phyloP scores from a whole-genome alignment of 2,888 invertebrate genomes.

The Clepsis dumicolana region DNA sequence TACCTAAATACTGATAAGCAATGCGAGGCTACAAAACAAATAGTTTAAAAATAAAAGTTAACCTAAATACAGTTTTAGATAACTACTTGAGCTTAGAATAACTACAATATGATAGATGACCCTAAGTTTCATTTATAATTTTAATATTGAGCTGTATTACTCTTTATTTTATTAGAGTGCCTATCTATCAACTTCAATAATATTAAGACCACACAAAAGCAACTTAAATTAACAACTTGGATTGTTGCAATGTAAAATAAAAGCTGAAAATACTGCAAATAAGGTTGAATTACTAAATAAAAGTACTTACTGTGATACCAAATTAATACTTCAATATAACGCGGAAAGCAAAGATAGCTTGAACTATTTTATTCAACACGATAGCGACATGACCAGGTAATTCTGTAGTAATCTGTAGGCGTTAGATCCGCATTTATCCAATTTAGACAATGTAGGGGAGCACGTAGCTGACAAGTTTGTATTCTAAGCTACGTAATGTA shows the following conservation, averaged over 20 bases:
- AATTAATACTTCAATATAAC: neutral
- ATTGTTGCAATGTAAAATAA: no score
- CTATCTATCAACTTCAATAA: no score
- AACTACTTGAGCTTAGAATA: neutral
- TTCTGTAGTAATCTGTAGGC: constrained; percentile 24
- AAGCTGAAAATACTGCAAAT: no score
- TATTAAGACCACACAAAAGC: no score
- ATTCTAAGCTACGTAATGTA: neutral
- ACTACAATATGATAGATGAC: neutral
- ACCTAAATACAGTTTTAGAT: neutral
- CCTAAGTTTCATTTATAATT: no score
- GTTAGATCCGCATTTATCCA: constrained; percentile 38
- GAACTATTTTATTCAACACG: constrained; percentile 1
- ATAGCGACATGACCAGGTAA: neutral
- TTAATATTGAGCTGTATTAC: no score
- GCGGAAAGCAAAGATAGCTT: neutral
- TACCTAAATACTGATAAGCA: neutral
- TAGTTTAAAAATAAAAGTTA: neutral
- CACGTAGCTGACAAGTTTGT: constrained; percentile 23
- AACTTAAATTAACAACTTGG: no score
- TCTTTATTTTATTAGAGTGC: no score
- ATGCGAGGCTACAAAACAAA: neutral
- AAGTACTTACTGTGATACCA: constrained; percentile 3
- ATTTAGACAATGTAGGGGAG: constrained; percentile 45
- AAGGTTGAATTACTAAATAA: neutral